phyloP scores from a whole-genome alignment of 2,888 invertebrate genomes.

The Incurvaria masculella region DNA sequence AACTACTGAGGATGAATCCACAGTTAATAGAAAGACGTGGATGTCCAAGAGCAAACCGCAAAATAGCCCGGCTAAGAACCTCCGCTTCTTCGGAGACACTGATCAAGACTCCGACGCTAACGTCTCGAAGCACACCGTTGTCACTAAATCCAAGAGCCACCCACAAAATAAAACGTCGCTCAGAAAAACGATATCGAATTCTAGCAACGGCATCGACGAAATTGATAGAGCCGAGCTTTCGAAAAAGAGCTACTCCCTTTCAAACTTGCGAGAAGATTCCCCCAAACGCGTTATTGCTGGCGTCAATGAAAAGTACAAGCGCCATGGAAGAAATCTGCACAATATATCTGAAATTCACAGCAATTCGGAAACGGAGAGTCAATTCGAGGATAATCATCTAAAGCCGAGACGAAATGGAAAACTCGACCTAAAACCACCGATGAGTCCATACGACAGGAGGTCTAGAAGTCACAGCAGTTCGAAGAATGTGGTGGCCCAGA shows the following conservation, averaged over 20 bases:
- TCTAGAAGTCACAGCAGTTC: constrained; percentile 49
- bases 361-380: constrained; percentile 43
- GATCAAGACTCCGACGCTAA: constrained; percentile 71
- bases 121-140: constrained; percentile 28
- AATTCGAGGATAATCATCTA: constrained; percentile 26
- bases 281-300: background rate
- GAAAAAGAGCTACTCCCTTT: constrained; percentile 42
- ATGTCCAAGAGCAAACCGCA: constrained; percentile 30
- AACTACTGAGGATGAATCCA: constrained; percentile 57
- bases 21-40: constrained; percentile 32
- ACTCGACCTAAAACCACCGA: constrained; percentile 37
- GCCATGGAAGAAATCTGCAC: constrained; percentile 46
- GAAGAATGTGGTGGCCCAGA: constrained; percentile 37
- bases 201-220: constrained; percentile 43
- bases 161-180: constrained; percentile 29
- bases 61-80: constrained; percentile 61
- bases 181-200: constrained; percentile 43
- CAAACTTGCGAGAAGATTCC: constrained; percentile 34
- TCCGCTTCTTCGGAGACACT: constrained; percentile 83
- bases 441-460: constrained; percentile 41
- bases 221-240: constrained; percentile 37
- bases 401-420: background rate
- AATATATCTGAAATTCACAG: constrained; percentile 55
- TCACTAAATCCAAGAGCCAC: constrained; percentile 32
- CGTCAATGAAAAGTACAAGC: constrained; percentile 24